Evolutionary conservation across 2,113 vertebrate genomes (phyloP), one percentile per base, ranked within the genome.

Genomic region (Nothocercus nigrocapillus): DNA sequence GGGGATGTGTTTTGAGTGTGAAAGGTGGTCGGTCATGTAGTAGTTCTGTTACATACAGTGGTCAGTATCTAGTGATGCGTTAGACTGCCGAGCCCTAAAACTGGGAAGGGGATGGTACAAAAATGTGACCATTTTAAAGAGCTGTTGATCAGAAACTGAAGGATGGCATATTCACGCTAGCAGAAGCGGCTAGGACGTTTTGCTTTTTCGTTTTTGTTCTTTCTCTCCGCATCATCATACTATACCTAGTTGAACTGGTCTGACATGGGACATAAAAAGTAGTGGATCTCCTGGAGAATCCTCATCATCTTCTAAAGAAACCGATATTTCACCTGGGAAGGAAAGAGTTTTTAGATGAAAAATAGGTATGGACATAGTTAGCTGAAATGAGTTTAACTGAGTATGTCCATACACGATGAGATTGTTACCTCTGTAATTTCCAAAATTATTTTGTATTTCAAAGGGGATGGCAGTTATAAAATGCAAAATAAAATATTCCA

Each of bases 291-390:
- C 93, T 94, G 96, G 63, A 81, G 79, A 80, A 42, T 97, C 96
- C 80, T 97, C 97, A 28, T 97, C 97, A 72, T 98, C 98, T 95
- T 97, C 96, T 95, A 97, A 92, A 92, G 91, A 95, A 96, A 96
- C 53, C 84, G 96, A 84, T 77, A 94, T 82, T 94, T 98, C 97
- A 77, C 97, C 97, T 98, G 54, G 53, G 95, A 94, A 87, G 88
- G 89, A 96, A 93, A 97, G 53, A 95, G 80, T 54, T 95, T 91
- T 88, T 70, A 63, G 89, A 76, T 96, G 91, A 90, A 95, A 95
- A 92, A 76, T 51, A 85, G 70, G 61, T 94, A 95, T 47, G 81
- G 87, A 94, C 94, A 82, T 77, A 83, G 79, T 82, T 47, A 85
- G 30, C 21, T 93, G 49, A 68, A 67, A 90, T 40, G 45, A 73